phyloP scores from a whole-genome alignment of 1,140 invertebrate genomes.

The Varroa destructor region DNA sequence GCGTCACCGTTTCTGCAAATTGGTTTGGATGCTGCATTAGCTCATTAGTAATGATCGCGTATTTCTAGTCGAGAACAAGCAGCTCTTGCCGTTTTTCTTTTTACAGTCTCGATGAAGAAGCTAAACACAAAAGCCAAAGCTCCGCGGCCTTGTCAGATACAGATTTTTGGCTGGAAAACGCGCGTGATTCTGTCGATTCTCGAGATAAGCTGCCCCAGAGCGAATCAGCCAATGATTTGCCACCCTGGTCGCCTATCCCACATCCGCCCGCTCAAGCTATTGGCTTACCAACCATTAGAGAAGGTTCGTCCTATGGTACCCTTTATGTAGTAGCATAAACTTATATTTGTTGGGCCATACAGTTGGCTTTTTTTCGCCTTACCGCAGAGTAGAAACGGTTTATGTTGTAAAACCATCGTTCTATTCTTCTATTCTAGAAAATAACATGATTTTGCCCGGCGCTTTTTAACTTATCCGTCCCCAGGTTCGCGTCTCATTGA shows the following conservation, averaged over 20 bases:
- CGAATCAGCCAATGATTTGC: slow-evolving; percentile 11
- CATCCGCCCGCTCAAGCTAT: slow-evolving; percentile 3
- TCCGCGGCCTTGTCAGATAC: not conserved
- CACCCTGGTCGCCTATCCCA: not conserved
- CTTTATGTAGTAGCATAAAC: not conserved
- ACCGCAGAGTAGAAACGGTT: too few species aligned
- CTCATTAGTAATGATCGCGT: too few species aligned
- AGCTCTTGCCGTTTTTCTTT: not conserved
- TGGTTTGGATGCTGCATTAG: too few species aligned
- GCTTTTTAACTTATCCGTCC: too few species aligned
- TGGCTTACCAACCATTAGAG: slow-evolving; percentile 14
- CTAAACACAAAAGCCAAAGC: not conserved
- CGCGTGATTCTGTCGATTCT: slow-evolving; percentile 2
- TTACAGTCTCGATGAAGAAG: slow-evolving; percentile 21
- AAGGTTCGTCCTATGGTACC: not conserved
- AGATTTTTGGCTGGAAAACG: slow-evolving; percentile 1
- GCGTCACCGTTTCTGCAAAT: too few species aligned
- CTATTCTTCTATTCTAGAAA: too few species aligned
- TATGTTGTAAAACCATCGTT: too few species aligned
- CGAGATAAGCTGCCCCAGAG: slow-evolving; percentile 5
- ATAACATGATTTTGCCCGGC: too few species aligned
- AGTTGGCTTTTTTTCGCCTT: not conserved
- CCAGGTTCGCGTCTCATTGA: slow-evolving; percentile 1
- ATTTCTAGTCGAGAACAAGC: too few species aligned
- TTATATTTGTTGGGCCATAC: not conserved